phyloP scores from a whole-genome alignment of 2,888 invertebrate species.

The Ethmia dodecea region DNA sequence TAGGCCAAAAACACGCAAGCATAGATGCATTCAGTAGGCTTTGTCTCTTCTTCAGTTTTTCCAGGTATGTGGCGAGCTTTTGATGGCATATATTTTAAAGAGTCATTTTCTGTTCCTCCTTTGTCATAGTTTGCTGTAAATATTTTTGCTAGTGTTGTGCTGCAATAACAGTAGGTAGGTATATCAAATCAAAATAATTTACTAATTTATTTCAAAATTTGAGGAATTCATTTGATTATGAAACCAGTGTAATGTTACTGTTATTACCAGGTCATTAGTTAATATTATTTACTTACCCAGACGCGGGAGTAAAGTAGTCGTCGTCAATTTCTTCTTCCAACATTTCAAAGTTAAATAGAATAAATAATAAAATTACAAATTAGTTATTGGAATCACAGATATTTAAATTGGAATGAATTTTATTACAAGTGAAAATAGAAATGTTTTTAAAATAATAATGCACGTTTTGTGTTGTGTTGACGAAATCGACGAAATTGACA shows the following conservation, averaged over 20 bases:
- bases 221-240: too few species aligned
- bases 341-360: too few species aligned
- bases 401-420: too few species aligned
- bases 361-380: too few species aligned
- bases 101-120: conserved; percentile 35
- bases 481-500: too few species aligned
- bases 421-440: too few species aligned
- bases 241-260: too few species aligned
- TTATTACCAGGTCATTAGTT: too few species aligned
- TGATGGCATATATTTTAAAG: conserved; percentile 57
- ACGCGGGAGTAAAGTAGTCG: conserved; percentile 62
- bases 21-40: conserved; percentile 47
- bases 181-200: neutral
- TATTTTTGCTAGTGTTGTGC: conserved; percentile 58
- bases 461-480: too few species aligned
- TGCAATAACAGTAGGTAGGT: conserved; percentile 26
- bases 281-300: conserved; percentile 52
- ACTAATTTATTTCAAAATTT: neutral
- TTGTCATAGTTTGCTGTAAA: conserved; percentile 35
- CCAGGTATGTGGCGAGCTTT: conserved; percentile 28
- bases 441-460: too few species aligned
- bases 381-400: too few species aligned
- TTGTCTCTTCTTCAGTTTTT: conserved; percentile 21
- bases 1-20: conserved; percentile 53
- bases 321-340: conserved; percentile 64